Base-by-base conservation (phyloP, 1,140 invertebrate genomes). In the Lepidotrigona ventralis region DNA sequence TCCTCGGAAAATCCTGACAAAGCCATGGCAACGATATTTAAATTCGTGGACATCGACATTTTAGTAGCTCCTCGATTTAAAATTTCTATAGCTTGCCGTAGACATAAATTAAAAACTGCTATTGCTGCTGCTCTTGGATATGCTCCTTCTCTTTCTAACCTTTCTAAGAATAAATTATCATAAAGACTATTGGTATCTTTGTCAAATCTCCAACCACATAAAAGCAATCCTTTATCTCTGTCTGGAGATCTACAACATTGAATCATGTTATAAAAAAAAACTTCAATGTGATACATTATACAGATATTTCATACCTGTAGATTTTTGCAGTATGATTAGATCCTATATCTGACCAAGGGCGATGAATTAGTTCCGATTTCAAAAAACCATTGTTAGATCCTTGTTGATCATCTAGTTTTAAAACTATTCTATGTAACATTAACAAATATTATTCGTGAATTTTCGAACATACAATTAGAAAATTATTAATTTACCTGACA, bases 41-140 rank as follows among this genome's bases (percentile, higher is more conserved):
- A 90, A 90, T 93, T 94, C 19, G 90, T 92, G 60, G 88, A 85
- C 54, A 84, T 81, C 21, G 89, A 86, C 86, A 93, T 92, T 91
- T 93, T 93, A 72, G 76, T 94, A 51, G 96, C 95, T 83, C 96
- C 97, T 82, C 96, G 95, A 82, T 96, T 97, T 63, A 99, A 95
- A 87, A 98, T 97, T 85, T 98, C 96, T 86, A 99, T 97, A 21
- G 98, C 98, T 89, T 96, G 94, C 77, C 96, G 95, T 70, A 99
- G 95, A 91, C 97, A 97, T 81, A 99, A 94, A 94, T 98, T 97
- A 92, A 99, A 99, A 68, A 98, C 96, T 64, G 98, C 97, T 68
- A 99, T 97, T 54, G 98, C 97, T 15, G 98, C 98, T 51, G 98
- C 98, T 92, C 98, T 95, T 63, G 98, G 96, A 93, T 96, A 97